These are phyloP conservation scores for Hemiscyllium ocellatum DNA, from an alignment of 2,113 vertebrate species.

Conservation along the genomic window DNA sequence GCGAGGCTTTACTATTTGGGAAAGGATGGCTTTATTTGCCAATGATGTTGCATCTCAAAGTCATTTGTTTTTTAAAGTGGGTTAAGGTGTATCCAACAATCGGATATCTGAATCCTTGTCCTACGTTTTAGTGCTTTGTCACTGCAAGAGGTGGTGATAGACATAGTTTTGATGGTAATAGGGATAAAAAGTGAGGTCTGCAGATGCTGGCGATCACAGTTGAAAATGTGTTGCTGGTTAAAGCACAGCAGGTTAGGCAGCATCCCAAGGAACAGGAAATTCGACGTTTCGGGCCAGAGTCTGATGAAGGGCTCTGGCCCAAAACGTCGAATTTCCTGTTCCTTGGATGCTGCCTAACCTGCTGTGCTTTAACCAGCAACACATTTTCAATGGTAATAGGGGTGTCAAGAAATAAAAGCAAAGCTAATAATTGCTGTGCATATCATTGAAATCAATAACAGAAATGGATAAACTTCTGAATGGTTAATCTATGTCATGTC, in stretches of 20 bases:
- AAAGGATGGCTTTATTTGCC: background rate
- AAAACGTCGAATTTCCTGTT: no score
- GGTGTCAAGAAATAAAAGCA: background rate
- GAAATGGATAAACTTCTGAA: background rate
- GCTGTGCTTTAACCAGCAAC: no score
- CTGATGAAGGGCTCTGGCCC: no score
- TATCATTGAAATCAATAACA: background rate
- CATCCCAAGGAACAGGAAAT: no score
- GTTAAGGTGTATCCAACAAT: background rate
- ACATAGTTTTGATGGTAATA: background rate
- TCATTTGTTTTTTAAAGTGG: background rate
- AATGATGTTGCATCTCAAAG: background rate
- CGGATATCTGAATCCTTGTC: background rate
- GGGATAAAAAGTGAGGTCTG: no score
- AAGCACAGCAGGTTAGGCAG: no score
- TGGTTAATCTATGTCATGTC: background rate
- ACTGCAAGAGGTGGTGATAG: background rate
- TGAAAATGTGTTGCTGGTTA: no score
- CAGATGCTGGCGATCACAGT: no score
- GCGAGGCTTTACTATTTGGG: background rate
- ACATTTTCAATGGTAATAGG: no score
- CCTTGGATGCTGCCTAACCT: no score
- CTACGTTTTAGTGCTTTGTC: background rate
- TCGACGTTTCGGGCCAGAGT: no score
- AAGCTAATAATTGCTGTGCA: background rate